These are phyloP conservation scores for Omphaloscelis lunosa DNA, from an alignment of 2,888 invertebrate genomes.

Conservation along the genomic window DNA sequence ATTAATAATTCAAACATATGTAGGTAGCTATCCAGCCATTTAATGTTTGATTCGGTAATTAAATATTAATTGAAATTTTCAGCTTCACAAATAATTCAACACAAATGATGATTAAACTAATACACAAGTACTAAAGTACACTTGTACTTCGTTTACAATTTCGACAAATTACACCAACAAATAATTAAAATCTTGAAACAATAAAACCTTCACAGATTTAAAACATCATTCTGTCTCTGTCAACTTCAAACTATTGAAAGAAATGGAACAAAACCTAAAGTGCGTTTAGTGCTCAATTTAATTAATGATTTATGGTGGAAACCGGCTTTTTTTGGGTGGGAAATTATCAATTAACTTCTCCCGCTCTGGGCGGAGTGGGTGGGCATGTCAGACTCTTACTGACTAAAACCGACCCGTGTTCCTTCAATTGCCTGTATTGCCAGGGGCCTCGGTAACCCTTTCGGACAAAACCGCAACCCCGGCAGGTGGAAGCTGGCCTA, in stretches of 20 bases:
- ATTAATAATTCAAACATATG: conserved; percentile 33
- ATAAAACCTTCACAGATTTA: too few relatives aligned
- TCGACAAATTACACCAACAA: neutral
- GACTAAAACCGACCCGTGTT: too few relatives aligned
- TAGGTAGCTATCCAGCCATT: conserved; percentile 1
- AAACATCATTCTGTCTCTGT: neutral
- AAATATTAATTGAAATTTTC: conserved; percentile 33
- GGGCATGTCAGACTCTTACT: too few relatives aligned
- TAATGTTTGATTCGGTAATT: conserved; percentile 23
- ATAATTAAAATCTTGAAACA: neutral
- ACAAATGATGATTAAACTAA: conserved; percentile 8
- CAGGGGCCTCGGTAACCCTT: too few relatives aligned
- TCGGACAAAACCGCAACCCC: too few relatives aligned
- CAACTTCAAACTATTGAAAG: neutral
- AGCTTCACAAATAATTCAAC: conserved; percentile 32
- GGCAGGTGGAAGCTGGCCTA: too few relatives aligned
- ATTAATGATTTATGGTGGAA: neutral
- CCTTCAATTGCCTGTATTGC: too few relatives aligned
- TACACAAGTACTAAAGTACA: too few relatives aligned
- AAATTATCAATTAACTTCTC: too few relatives aligned
- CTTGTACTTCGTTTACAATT: neutral
- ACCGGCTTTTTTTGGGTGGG: too few relatives aligned
- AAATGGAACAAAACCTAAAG: neutral
- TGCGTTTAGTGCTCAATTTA: neutral
- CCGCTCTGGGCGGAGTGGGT: too few relatives aligned